phyloP scores from a whole-genome alignment of 2,113 vertebrate genomes.

The Corydoras maculifer region DNA sequence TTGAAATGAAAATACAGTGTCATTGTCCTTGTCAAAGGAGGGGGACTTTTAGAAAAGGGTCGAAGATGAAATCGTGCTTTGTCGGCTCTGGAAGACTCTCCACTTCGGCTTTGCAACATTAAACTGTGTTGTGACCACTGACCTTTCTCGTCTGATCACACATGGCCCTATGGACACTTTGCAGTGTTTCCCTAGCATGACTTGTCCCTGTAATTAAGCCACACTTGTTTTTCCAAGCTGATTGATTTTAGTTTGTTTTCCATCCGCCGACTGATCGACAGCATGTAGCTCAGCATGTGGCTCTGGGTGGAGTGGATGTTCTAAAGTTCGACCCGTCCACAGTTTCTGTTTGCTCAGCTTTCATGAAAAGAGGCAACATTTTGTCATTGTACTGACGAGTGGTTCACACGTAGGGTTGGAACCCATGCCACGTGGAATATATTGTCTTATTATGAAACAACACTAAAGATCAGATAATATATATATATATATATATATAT shows the following conservation, averaged over 20 bases:
- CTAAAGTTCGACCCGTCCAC: not conserved
- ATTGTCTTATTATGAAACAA: too few relatives aligned
- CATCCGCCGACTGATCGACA: constrained; percentile 20
- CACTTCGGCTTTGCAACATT: not conserved
- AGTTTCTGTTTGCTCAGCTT: not conserved
- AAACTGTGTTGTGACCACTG: not conserved
- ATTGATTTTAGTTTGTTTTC: constrained; percentile 43
- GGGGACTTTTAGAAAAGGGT: not conserved
- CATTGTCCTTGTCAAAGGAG: too few relatives aligned
- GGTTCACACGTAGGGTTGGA: too few relatives aligned
- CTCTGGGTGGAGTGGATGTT: not conserved
- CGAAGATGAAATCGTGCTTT: not conserved
- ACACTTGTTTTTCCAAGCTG: constrained; percentile 40
- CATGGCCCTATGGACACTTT: constrained; percentile 11
- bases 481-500: too few relatives aligned
- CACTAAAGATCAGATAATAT: too few relatives aligned
- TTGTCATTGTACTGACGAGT: too few relatives aligned
- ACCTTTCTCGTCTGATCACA: not conserved
- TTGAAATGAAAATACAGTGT: constrained; percentile 6
- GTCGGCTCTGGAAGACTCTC: not conserved
- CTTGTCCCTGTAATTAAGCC: constrained; percentile 30
- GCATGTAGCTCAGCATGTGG: constrained; percentile 16
- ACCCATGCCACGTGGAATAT: too few relatives aligned
- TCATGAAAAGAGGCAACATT: too few relatives aligned
- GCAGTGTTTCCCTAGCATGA: constrained; percentile 12